A percentile compares a stretch with the other conserved stretches of the same genome.
Conservation (phyloP, 2,888 invertebrate species). For the Rotaria socialis region DNA sequence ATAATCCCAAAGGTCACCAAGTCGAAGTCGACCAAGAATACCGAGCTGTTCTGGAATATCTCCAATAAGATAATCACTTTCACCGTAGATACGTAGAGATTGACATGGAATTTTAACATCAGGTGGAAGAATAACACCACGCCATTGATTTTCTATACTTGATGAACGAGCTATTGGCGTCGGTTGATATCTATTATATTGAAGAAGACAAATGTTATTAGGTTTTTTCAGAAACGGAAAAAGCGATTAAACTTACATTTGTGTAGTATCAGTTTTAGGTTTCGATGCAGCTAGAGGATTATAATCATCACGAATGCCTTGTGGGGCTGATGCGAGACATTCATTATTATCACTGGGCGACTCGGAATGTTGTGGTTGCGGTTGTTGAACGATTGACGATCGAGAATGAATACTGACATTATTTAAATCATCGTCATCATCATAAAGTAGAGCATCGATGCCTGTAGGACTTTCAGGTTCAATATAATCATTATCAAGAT, state of each 20-base stretch:
- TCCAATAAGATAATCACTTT: background rate
- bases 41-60: constrained; percentile 13
- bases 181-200: background rate
- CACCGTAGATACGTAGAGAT: background rate
- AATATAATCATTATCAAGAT: constrained; percentile 28
- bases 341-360: constrained; percentile 4
- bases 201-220: background rate
- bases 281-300: background rate
- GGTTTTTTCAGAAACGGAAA: background rate
- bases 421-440: constrained; percentile 34
- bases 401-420: background rate
- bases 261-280: background rate
- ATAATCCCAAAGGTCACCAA: constrained; percentile 2
- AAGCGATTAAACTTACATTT: background rate
- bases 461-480: constrained; percentile 36
- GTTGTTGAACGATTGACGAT: background rate
- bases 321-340: background rate
- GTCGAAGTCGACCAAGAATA: background rate
- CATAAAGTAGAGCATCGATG: background rate
- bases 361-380: background rate
- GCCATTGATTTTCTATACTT: background rate
- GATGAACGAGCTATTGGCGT: background rate
- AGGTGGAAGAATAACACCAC: background rate
- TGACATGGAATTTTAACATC: constrained; percentile 9
- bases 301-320: constrained; percentile 10